Percentiles rank a stretch among this genome's conserved stretches.
Conservation (phyloP, 2,888 invertebrate species). For the Branchipolynoe longqiensis region DNA sequence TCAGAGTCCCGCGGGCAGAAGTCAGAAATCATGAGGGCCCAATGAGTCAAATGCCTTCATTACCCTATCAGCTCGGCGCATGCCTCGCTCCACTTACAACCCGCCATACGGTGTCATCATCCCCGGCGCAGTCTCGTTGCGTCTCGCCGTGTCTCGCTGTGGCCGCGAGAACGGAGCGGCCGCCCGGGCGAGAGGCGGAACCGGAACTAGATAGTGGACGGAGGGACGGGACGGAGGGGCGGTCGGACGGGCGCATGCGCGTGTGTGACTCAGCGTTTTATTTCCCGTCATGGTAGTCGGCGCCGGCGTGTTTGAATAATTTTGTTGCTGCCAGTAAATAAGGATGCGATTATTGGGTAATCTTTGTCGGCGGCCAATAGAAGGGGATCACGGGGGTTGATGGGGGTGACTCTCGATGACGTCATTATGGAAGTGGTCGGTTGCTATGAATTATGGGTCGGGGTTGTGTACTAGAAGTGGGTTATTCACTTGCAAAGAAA, state of each 20-base stretch:
- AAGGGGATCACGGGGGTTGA: background rate
- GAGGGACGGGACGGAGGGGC: no score
- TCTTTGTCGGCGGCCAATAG: no score
- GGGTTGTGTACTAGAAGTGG: no score
- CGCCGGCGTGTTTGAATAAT: slow-evolving; percentile 21
- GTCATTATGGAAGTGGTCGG: background rate
- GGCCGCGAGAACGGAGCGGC: slow-evolving; percentile 1
- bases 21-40: slow-evolving; percentile 29
- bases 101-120: background rate
- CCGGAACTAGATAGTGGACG: slow-evolving; percentile 10
- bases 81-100: background rate
- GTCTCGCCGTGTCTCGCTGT: background rate
- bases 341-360: slow-evolving; percentile 11
- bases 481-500: no score
- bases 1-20: background rate
- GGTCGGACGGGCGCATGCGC: background rate
- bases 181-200: slow-evolving; percentile 23
- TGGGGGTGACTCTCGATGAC: background rate
- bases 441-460: slow-evolving; percentile 10
- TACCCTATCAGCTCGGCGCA: slow-evolving; percentile 3
- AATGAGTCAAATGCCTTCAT: slow-evolving; percentile 32
- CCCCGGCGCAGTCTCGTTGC: background rate
- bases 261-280: slow-evolving; percentile 17
- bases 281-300: background rate
- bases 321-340: slow-evolving; percentile 9